Evolutionary conservation across 1,140 invertebrate genomes (phyloP), one percentile per base, ranked within the genome.

Genomic region (Rhizoglyphus robini): DNA sequence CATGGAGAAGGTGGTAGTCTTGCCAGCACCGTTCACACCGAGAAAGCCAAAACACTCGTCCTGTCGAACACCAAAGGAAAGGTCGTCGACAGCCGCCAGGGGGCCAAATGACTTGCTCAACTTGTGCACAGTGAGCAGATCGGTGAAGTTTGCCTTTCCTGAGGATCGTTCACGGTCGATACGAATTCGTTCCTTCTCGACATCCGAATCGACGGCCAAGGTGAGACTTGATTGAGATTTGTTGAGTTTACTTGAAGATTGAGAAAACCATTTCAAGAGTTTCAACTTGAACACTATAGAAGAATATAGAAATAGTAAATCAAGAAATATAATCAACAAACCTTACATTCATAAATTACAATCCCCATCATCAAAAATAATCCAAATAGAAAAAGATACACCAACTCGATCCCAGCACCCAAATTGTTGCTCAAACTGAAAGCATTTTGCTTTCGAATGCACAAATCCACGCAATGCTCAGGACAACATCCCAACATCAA

Each of bases 11-110:
- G 72, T 75, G 0, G 73, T 75, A 25, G 75, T 73, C 70, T 75
- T 76, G 20, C 76, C 75, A 27, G 75, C 75, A 15, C 75, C 76
- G 66, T 76, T 76, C 2, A 76, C 71, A 30, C 78, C 79, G 4
- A 80, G 71, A 25, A 80, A 67, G 20, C 79, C 79, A 72, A 80
- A 80, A 69, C 78, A 79, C 68, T 80, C 78, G 30, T 75, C 73
- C 23, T 74, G 66, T 20, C 74, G 68, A 63, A 72, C 69, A 13
- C 69, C 69, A 66, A 70, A 72, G 18, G 66, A 65, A 4, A 72
- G 51, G 30, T 64, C 25, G 64, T 72, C 59, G 29, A 72, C 70
- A 29, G 70, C 71, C 27, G 47, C 54, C 29, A 71, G 69, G 2
- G 59, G 57, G 8, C 59, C 32, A 65, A 64, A 72, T 5, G 60